Conservation (phyloP, 2,113 vertebrate species). For the Pogonocichla stellata region DNA sequence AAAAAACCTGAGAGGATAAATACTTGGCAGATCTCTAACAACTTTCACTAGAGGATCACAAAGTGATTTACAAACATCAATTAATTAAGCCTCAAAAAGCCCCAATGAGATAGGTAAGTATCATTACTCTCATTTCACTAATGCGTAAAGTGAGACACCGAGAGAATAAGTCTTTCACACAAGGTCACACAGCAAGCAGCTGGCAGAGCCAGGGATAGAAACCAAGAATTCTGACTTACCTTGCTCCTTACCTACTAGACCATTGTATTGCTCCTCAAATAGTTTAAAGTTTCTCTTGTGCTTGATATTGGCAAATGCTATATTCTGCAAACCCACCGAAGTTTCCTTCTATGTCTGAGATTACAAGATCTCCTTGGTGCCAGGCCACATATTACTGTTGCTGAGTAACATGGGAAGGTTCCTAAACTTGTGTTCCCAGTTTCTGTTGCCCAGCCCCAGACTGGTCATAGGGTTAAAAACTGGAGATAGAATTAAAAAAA, state of each 20-base stretch:
- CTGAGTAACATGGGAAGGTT: accelerated
- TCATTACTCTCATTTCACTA: constrained; percentile 65
- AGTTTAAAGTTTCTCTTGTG: not conserved
- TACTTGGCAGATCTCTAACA: constrained; percentile 53
- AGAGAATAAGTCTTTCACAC: constrained; percentile 49
- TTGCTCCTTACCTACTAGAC: not conserved
- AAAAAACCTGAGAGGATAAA: not conserved
- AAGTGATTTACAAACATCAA: constrained; percentile 64
- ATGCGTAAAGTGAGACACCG: constrained; percentile 18
- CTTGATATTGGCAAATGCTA: not conserved
- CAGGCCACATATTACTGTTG: not conserved
- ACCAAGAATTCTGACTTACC: not conserved
- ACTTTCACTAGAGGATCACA: constrained; percentile 34
- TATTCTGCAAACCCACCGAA: not conserved
- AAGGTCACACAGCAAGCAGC: constrained; percentile 46
- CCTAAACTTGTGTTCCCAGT: not conserved
- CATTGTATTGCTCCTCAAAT: not conserved
- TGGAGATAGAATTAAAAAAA: not conserved
- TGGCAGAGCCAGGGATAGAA: constrained; percentile 2
- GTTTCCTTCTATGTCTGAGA: not conserved
- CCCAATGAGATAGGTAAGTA: constrained; percentile 39
- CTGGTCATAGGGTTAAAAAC: not conserved
- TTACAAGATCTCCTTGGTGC: not conserved
- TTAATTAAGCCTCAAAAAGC: constrained; percentile 59
- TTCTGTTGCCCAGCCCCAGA: not conserved